Evolutionary conservation across 2,888 invertebrate genomes (phyloP).

Genomic region (Cephus spinipes): DNA sequence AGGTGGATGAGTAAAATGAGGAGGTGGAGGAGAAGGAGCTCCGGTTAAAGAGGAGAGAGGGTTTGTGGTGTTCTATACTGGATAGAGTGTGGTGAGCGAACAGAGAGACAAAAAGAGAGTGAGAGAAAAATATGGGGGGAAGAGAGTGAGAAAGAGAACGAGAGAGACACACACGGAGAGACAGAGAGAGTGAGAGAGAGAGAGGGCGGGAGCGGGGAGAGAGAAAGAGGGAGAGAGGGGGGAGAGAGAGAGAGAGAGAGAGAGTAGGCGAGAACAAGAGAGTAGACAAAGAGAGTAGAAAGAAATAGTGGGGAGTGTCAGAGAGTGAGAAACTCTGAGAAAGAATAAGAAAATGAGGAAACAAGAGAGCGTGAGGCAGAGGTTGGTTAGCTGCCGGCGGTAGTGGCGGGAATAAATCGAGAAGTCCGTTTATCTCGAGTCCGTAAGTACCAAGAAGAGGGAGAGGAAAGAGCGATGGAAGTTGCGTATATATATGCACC

Average conservation of each 20-base stretch:
- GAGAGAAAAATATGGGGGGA: slow-evolving; percentile 31
- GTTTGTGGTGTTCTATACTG: not conserved
- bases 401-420: slow-evolving; percentile 13
- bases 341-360: not conserved
- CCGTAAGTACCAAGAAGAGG: slow-evolving; percentile 11
- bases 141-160: slow-evolving; percentile 29
- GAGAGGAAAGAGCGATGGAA: slow-evolving; percentile 20
- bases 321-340: not conserved
- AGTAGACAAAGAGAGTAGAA: slow-evolving; percentile 18
- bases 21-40: slow-evolving; percentile 9
- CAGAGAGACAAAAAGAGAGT: slow-evolving; percentile 25
- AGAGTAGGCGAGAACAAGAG: slow-evolving; percentile 14
- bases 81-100: not conserved
- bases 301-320: slow-evolving; percentile 17
- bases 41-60: not conserved
- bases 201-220: slow-evolving; percentile 15
- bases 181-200: slow-evolving; percentile 27
- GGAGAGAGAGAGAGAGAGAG: slow-evolving; percentile 24
- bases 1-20: slow-evolving; percentile 3
- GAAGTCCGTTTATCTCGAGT: slow-evolving; percentile 8
- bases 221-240: slow-evolving; percentile 12
- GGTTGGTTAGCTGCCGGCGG: slow-evolving; percentile 26
- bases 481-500: slow-evolving; percentile 11
- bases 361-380: slow-evolving; percentile 4
- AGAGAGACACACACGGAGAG: slow-evolving; percentile 22